Base-by-base conservation (phyloP, 2,113 vertebrate species). In the Sminthopsis crassicaudata region DNA sequence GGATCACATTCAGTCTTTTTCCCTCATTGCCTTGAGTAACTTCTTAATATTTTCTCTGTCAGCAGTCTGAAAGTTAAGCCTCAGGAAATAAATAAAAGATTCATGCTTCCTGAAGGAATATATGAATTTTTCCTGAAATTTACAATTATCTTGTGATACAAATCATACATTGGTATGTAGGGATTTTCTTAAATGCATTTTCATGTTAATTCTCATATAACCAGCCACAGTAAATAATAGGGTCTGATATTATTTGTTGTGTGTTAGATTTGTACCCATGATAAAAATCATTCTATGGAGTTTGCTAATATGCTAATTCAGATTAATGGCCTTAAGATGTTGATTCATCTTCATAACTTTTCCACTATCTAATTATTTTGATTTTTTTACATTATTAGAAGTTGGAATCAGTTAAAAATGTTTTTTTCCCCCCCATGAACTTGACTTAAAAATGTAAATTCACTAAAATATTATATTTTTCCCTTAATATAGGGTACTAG, bases 401-500 rank as follows among this genome's bases (percentile, higher is more conserved):
- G 0, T 96, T 95, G 89, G 46, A 36, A 90, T 22, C 91, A 46
- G 51, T 93, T 93, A 30, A 12, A 92, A 4, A 42, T 89, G 30
- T 48, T 51, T 9, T 90, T 95, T 94, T 92, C 91, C 23, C 92
- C 92, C n/a, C 93, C 5, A 27, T 90, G 88, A 22, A n/a, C 53
- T 94, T 90, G 92, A 93, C 90, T 51, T 26, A 46, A 96, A 92
- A 90, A 94, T 93, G 53, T 93, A 46, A 96, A 96, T 46, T 94
- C 94, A 93, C 46, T 5, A 8, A 94, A 90, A 50, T 95, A 94
- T 57, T 96, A 89, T 97, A n/a, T 90, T 96, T 94, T 97, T 92
- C 96, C 9, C 95, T 84, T 84, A 94, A 55, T 92, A 0, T 97
- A 99, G 99, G 99, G 99, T 96, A 99, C 99, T 0, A 99, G 99